phyloP scores from a whole-genome alignment of 1,140 invertebrate species.

The Magallana ariakensis region DNA sequence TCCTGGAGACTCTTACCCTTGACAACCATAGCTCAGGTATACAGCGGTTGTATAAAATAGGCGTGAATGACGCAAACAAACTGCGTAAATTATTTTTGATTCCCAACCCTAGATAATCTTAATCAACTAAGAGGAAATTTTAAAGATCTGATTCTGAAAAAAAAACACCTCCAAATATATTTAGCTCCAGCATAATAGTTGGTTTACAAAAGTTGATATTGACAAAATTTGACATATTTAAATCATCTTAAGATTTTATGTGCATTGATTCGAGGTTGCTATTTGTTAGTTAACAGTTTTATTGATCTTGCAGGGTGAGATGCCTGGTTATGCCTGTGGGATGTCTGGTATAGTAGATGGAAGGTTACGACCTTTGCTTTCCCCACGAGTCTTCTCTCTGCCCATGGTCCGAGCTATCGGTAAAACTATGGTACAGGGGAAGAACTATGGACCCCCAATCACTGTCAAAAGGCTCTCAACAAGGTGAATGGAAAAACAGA shows the following conservation, averaged over 20 bases:
- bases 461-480: slow-evolving; percentile 84
- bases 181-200: too few relatives aligned
- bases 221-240: too few relatives aligned
- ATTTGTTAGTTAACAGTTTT: neutral
- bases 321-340: slow-evolving; percentile 67
- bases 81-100: too few relatives aligned
- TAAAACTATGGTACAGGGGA: slow-evolving; percentile 86
- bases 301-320: slow-evolving; percentile 53
- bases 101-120: too few relatives aligned
- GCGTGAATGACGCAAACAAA: too few relatives aligned
- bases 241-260: neutral
- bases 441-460: slow-evolving; percentile 86
- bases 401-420: slow-evolving; percentile 85
- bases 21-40: slow-evolving; percentile 40
- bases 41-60: neutral
- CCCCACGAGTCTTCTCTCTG: slow-evolving; percentile 84
- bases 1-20: slow-evolving; percentile 85
- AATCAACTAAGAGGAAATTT: too few relatives aligned
- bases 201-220: too few relatives aligned
- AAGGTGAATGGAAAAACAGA: slow-evolving; percentile 70
- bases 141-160: too few relatives aligned
- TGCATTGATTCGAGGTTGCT: too few relatives aligned
- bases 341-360: slow-evolving; percentile 80
- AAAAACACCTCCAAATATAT: too few relatives aligned
- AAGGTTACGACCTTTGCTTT: slow-evolving; percentile 82